Evolutionary conservation across 2,888 invertebrate genomes (phyloP).

Genomic region (Ormyrus rosae): DNA sequence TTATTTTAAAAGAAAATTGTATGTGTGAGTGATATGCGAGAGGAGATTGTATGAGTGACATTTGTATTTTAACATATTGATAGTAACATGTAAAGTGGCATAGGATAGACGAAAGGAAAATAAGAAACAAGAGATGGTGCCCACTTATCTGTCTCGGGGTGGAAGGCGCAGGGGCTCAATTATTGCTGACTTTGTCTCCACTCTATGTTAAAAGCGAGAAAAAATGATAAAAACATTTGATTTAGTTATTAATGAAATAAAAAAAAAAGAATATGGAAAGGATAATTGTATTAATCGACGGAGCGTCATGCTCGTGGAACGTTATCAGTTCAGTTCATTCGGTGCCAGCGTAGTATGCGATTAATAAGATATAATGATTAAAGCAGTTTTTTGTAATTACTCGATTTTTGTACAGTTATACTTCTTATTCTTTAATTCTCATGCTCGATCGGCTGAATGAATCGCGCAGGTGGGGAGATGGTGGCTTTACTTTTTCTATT

Average conservation of each 20-base stretch:
- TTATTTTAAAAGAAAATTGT: slow-evolving; percentile 74
- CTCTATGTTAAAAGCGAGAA: slow-evolving; percentile 58
- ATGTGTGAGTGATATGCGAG: slow-evolving; percentile 70
- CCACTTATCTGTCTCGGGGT: slow-evolving; percentile 58
- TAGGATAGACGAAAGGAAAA: slow-evolving; percentile 69
- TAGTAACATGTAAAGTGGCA: slow-evolving; percentile 75
- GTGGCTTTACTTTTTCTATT: slow-evolving; percentile 57
- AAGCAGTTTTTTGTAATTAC: slow-evolving; percentile 58
- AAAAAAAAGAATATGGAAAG: slow-evolving; percentile 54
- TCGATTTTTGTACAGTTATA: slow-evolving; percentile 58
- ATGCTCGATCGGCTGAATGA: slow-evolving; percentile 58
- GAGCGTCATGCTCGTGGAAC: slow-evolving; percentile 59
- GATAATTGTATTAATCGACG: slow-evolving; percentile 57
- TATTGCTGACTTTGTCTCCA: slow-evolving; percentile 59
- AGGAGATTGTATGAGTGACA: slow-evolving; percentile 72
- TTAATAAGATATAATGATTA: slow-evolving; percentile 50
- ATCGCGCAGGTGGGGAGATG: slow-evolving; percentile 58
- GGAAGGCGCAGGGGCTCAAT: slow-evolving; percentile 59
- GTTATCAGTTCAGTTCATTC: slow-evolving; percentile 69
- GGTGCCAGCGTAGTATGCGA: slow-evolving; percentile 64
- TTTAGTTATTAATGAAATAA: slow-evolving; percentile 57
- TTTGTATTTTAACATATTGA: slow-evolving; percentile 76
- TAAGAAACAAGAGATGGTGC: slow-evolving; percentile 59
- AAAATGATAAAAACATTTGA: slow-evolving; percentile 56
- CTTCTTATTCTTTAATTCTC: slow-evolving; percentile 56